Conservation (phyloP, 2,113 vertebrate species). For the Gadus chalcogrammus region DNA sequence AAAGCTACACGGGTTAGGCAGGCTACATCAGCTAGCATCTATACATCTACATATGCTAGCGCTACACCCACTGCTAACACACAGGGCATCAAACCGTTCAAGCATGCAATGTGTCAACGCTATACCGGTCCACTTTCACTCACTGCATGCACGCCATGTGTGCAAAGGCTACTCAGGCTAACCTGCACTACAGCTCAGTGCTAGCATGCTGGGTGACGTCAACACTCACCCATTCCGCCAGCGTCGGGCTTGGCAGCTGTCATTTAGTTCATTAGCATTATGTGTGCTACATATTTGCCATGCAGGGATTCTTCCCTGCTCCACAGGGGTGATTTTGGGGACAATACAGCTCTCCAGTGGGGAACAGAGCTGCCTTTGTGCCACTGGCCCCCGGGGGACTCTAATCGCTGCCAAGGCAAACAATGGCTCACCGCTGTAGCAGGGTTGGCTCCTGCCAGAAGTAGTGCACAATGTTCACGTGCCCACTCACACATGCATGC, state of each 20-base stretch:
- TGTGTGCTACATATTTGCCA: slow-evolving; percentile 87
- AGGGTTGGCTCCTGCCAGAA: slow-evolving; percentile 81
- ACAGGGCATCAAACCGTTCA: too few species aligned
- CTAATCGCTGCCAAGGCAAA: slow-evolving; percentile 89
- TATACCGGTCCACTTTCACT: too few species aligned
- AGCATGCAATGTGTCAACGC: too few species aligned
- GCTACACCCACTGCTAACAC: too few species aligned
- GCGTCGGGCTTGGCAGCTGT: slow-evolving; percentile 84
- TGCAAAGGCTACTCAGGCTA: too few species aligned
- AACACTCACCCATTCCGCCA: slow-evolving; percentile 30
- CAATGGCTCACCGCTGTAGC: slow-evolving; percentile 84
- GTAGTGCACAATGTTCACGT: slow-evolving; percentile 76
- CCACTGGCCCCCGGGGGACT: slow-evolving; percentile 83
- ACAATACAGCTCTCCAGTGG: slow-evolving; percentile 88
- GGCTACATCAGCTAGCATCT: too few species aligned
- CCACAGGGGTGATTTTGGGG: slow-evolving; percentile 86
- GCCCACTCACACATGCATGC: slow-evolving; percentile 1
- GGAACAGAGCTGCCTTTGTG: slow-evolving; percentile 97
- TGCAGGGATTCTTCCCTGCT: slow-evolving; percentile 74
- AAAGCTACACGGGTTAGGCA: too few species aligned
- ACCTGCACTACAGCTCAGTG: too few species aligned
- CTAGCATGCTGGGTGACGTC: slow-evolving; percentile 23
- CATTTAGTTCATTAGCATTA: slow-evolving; percentile 81
- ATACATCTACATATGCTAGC: too few species aligned
- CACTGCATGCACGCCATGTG: too few species aligned